phyloP scores from a whole-genome alignment of 2,888 invertebrate genomes.

The Lasioglossum lativentre region DNA sequence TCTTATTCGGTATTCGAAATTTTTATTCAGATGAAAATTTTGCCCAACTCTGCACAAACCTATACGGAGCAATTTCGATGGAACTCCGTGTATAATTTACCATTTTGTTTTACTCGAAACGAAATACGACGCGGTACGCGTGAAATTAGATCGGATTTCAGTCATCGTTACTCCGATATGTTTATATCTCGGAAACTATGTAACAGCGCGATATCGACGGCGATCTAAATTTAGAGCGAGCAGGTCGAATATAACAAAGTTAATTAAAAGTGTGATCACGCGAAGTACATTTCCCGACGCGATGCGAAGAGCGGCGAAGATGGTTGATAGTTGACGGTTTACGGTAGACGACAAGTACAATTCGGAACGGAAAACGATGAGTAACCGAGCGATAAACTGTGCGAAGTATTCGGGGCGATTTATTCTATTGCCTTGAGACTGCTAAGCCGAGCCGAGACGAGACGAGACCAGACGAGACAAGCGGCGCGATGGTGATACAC shows the following conservation, averaged over 20 bases:
- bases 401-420: slow-evolving; percentile 16
- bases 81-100: not conserved
- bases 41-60: too few relatives aligned
- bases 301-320: not conserved
- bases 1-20: too few relatives aligned
- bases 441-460: not conserved
- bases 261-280: slow-evolving; percentile 19
- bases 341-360: not conserved
- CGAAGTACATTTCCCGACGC: slow-evolving; percentile 6
- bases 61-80: not conserved
- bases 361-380: not conserved
- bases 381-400: slow-evolving; percentile 23
- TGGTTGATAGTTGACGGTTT: not conserved
- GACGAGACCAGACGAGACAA: not conserved
- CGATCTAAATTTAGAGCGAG: not conserved
- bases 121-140: not conserved
- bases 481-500: not conserved
- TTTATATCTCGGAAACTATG: not conserved
- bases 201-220: too few relatives aligned
- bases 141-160: not conserved
- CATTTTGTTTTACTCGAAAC: not conserved
- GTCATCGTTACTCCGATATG: not conserved
- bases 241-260: not conserved
- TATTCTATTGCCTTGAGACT: slow-evolving; percentile 9
- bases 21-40: too few relatives aligned